Conservation (phyloP, 2,113 vertebrate species). For the Gallinago paraguaiae region DNA sequence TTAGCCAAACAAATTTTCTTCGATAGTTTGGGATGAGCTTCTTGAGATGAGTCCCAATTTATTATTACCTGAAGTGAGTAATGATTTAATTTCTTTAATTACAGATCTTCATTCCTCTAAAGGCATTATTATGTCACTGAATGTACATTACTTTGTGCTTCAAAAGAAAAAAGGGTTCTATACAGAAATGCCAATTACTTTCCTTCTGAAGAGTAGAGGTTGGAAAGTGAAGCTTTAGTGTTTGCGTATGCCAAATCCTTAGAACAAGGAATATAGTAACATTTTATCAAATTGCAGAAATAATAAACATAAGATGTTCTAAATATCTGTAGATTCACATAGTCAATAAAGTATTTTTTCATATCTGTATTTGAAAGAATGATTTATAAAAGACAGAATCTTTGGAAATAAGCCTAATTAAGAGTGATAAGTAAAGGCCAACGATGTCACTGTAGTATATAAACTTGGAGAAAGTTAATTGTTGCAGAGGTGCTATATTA, state of each 20-base stretch:
- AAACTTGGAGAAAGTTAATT: neutral
- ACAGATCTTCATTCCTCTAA: neutral
- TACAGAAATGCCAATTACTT: neutral
- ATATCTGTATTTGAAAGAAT: neutral
- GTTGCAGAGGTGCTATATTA: neutral
- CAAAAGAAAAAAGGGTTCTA: neutral
- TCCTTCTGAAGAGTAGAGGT: neutral
- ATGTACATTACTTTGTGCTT: neutral
- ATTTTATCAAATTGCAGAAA: neutral
- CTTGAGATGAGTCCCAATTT: neutral
- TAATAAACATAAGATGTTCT: neutral
- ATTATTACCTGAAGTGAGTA: neutral
- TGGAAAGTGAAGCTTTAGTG: neutral
- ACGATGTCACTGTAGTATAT: neutral
- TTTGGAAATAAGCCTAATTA: neutral
- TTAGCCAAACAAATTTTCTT: conserved; percentile 21
- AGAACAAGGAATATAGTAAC: neutral
- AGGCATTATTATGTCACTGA: neutral
- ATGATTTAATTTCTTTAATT: neutral
- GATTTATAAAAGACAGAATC: neutral
- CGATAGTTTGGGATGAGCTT: neutral
- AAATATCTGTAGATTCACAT: neutral
- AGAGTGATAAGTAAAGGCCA: neutral
- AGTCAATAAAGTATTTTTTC: neutral
- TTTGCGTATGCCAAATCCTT: neutral